These are phyloP conservation scores for Trichosurus vulpecula DNA, from an alignment of 2,797 vertebrate species.

Conservation along the genomic window DNA sequence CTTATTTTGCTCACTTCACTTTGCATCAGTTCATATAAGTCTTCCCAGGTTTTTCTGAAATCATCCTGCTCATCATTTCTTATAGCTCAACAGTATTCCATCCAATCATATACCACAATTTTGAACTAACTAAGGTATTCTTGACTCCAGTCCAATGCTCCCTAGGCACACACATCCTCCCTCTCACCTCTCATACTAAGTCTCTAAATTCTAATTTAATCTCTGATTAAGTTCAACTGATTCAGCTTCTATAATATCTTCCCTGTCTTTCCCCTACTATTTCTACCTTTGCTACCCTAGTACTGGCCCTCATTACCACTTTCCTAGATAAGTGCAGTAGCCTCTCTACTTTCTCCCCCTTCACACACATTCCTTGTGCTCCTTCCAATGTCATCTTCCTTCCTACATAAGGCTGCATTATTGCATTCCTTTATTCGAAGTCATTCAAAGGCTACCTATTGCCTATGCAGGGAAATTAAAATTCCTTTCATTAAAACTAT, in stretches of 20 bases:
- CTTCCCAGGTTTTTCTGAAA: neutral
- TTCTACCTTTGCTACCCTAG: neutral
- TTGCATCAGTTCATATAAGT: neutral
- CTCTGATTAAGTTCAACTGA: neutral
- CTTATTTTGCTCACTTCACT: neutral
- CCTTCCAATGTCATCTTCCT: neutral
- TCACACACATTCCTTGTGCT: neutral
- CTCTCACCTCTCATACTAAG: neutral
- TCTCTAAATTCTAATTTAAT: neutral
- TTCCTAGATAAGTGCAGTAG: neutral
- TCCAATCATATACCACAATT: neutral
- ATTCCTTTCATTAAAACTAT: neutral
- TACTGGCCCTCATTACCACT: neutral
- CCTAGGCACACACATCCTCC: neutral
- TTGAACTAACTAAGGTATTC: neutral
- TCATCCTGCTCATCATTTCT: too few relatives aligned
- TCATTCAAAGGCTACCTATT: neutral
- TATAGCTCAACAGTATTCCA: too few relatives aligned
- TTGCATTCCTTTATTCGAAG: neutral
- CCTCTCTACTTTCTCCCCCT: neutral
- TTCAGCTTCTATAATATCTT: neutral
- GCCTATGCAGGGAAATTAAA: neutral
- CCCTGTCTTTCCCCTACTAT: neutral
- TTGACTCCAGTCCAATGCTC: neutral
- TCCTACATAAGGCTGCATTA: neutral